Base-by-base conservation (phyloP, 2,888 invertebrate genomes). In the Cabera pusaria region DNA sequence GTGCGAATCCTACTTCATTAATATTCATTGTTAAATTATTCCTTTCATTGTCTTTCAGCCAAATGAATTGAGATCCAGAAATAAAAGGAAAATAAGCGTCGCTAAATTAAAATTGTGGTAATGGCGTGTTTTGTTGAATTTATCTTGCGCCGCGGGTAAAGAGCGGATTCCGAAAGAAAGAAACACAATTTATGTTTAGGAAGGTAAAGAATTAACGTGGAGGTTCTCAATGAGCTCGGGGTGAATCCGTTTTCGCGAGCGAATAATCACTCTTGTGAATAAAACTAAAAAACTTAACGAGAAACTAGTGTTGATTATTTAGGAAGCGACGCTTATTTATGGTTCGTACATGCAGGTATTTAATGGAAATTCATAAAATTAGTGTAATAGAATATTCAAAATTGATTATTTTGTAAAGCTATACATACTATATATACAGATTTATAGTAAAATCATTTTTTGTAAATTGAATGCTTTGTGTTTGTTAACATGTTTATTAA, bases 21-120 rank as follows among this genome's bases (percentile, higher is more conserved):
- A 82, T 84, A 84, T 84, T 83, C 80, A 85, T 84, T 68, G 67
- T 59, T 62, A 71, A 81, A 81, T 83, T 80, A 83, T 81, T 76
- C 76, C 69, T 70, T 72, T 68, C 72, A 73, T 76, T 81, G 75
- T 79, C 74, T 80, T 75, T 70, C 54, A 60, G 61, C 55, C 63
- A 69, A 78, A 77, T 72, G 67, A 79, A 79, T 72, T 72, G 67
- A 65, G 65, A 69, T 64, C 64, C 57, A 65, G 65, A 44, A 44
- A 50, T 50, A 50, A 64, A 68, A 68, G 65, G 64, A 67, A 69
- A 73, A 72, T 71, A 72, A 71, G 68, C 60, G 67, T 55, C 55
- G 56, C 55, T 56, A 50, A 64, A 64, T 61, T 69, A 64, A 66
- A 70, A 69, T 57, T 61, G 56, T 59, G 59, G 57, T 60, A 62